phyloP scores from a whole-genome alignment of 1,140 invertebrate species.

The Venustaconcha ellipsiformis region DNA sequence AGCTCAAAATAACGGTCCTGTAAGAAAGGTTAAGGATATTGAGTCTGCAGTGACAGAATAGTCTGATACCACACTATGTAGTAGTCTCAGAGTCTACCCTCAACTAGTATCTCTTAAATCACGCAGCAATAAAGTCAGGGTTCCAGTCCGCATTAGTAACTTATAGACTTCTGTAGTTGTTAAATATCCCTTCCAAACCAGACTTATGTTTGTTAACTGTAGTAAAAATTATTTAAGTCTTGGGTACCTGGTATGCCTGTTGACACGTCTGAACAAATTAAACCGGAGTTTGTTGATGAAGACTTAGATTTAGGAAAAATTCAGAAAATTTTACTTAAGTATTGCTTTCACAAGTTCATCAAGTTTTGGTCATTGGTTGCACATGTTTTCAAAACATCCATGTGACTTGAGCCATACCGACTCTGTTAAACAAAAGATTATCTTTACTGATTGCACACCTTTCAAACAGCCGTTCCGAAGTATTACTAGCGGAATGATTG shows the following conservation, averaged over 20 bases:
- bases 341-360: no score
- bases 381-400: no score
- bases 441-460: neutral
- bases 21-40: conserved; percentile 2
- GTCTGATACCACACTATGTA: neutral
- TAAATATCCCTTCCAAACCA: conserved; percentile 7
- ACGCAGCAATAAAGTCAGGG: neutral
- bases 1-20: neutral
- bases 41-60: conserved; percentile 5
- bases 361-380: no score
- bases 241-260: no score
- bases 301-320: neutral
- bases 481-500: neutral
- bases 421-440: neutral
- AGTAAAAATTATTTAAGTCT: conserved; percentile 2
- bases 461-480: neutral
- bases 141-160: conserved; percentile 12
- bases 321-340: neutral
- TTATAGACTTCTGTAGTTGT: neutral
- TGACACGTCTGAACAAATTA: no score
- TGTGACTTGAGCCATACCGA: neutral
- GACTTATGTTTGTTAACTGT: conserved; percentile 7
- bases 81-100: neutral
- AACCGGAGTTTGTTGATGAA: neutral
- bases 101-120: conserved; percentile 1